Percentiles rank a stretch among this genome's conserved stretches.
Evolutionary conservation across 2,888 invertebrate species (phyloP).

Genomic region (Lepidochrysops patricia): DNA sequence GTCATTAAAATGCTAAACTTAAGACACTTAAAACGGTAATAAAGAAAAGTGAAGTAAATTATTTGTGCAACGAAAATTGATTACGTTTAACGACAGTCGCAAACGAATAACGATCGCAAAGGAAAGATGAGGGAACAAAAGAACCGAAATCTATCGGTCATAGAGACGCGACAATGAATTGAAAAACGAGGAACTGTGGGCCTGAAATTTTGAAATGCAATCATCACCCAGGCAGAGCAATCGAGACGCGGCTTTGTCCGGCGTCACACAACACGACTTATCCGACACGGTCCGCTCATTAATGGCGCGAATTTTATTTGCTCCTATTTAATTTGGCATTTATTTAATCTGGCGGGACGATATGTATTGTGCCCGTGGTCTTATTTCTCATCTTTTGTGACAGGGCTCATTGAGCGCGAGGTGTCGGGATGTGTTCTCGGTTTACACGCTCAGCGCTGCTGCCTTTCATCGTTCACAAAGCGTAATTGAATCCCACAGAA

Average conservation of each 20-base stretch:
- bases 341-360: slow-evolving; percentile 70
- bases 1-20: not conserved
- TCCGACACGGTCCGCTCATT: slow-evolving; percentile 60
- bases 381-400: slow-evolving; percentile 70
- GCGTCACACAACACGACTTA: slow-evolving; percentile 57
- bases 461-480: slow-evolving; percentile 72
- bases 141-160: not conserved
- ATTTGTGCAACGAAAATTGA: not conserved
- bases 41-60: not conserved
- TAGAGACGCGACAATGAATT: slow-evolving; percentile 20
- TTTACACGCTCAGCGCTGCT: slow-evolving; percentile 65
- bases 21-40: not conserved
- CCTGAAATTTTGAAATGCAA: slow-evolving; percentile 42
- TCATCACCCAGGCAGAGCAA: slow-evolving; percentile 37
- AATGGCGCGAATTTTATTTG: slow-evolving; percentile 66
- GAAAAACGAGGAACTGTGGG: slow-evolving; percentile 26
- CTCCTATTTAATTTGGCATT: slow-evolving; percentile 74
- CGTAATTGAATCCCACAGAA: slow-evolving; percentile 74
- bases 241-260: slow-evolving; percentile 39
- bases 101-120: not conserved
- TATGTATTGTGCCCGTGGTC: slow-evolving; percentile 45
- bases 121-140: not conserved
- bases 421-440: slow-evolving; percentile 73
- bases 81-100: not conserved
- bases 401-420: slow-evolving; percentile 69